Percentiles rank a stretch among this genome's conserved stretches.
phyloP scores from a whole-genome alignment of 2,797 vertebrate species.

The Adelosebastes latens region DNA sequence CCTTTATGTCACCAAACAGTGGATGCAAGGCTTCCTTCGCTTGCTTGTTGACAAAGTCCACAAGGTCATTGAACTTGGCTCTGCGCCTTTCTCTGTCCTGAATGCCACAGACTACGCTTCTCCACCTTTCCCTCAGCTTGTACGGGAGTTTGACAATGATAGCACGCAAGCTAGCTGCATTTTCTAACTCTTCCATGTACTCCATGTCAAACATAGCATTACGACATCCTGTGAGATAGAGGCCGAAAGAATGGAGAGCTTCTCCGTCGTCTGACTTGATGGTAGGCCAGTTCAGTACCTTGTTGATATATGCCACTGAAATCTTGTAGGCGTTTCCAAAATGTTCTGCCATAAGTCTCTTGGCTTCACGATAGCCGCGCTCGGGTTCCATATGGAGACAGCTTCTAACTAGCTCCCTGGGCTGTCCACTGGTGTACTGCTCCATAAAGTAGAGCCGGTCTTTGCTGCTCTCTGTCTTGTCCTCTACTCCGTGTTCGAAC shows the following conservation, averaged over 20 bases:
- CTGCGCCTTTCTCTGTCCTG: too few species aligned
- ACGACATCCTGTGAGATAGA: neutral
- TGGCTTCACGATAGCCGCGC: neutral
- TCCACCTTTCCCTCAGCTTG: too few species aligned
- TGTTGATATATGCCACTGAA: conserved; percentile 2
- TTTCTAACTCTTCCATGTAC: neutral
- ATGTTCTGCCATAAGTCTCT: conserved; percentile 10
- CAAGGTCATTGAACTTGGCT: too few species aligned
- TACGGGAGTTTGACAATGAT: too few species aligned
- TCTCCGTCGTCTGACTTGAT: neutral
- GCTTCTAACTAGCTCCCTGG: neutral
- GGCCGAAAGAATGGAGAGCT: neutral
- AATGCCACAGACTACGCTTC: too few species aligned
- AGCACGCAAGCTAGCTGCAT: too few species aligned
- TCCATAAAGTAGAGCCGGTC: neutral
- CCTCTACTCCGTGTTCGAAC: conserved; percentile 9
- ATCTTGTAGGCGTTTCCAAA: conserved; percentile 10
- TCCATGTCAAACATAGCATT: neutral
- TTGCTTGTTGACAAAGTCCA: too few species aligned
- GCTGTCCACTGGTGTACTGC: neutral
- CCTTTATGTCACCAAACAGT: too few species aligned
- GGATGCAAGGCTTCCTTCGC: too few species aligned
- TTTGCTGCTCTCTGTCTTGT: neutral
- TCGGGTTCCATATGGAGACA: conserved; percentile 7
- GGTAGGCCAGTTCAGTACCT: neutral